Evolutionary conservation across 2,888 invertebrate species (phyloP), one percentile per base, ranked within the genome.

Genomic region (Arge pagana): DNA sequence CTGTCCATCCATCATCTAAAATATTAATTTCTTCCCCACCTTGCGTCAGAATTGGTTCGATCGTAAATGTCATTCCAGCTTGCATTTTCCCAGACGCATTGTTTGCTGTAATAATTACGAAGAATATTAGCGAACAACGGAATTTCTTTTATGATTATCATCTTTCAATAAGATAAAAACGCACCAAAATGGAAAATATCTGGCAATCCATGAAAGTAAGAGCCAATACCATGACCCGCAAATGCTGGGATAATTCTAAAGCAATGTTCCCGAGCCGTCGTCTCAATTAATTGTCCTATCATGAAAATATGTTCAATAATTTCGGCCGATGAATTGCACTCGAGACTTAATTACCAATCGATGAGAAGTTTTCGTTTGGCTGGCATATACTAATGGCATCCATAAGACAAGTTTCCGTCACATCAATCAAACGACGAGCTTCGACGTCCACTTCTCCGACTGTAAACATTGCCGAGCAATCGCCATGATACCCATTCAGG

Each of bases 11-110:
- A 73, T 99, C 97, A 45, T 89, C 86, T 11, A 91, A 80, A 54
- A 92, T 80, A 18, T 83, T 80, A 2, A 90, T 80, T 50, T 86
- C 79, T 33, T 81, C 80, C 1, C 77, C 78, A 1, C 95, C 95
- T 61, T 92, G 88, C 1, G 88, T 85, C 11, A 97, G 68, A 6
- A 90, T 86, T 7, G 97, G 97, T 70, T 97, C 96, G 65, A 97
- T 90, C 0, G 96, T 97, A 69, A 97, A 96, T 0, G 91, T 90
- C 91, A 95, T 95, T n/a, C 94, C 94, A 3, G 88, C 77, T 61
- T 82, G 71, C 95, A 96, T 95, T 41, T 74, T 67, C 0, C 89
- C 90, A 0, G 83, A 82, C 61, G 82, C 80, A 45, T 81, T 69
- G 67, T 90, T 89, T 59, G 78, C 89, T 88, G 67, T 48, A 72